Evolutionary conservation across 2,888 invertebrate genomes (phyloP).

Genomic region (Parthenolecanium corni): DNA sequence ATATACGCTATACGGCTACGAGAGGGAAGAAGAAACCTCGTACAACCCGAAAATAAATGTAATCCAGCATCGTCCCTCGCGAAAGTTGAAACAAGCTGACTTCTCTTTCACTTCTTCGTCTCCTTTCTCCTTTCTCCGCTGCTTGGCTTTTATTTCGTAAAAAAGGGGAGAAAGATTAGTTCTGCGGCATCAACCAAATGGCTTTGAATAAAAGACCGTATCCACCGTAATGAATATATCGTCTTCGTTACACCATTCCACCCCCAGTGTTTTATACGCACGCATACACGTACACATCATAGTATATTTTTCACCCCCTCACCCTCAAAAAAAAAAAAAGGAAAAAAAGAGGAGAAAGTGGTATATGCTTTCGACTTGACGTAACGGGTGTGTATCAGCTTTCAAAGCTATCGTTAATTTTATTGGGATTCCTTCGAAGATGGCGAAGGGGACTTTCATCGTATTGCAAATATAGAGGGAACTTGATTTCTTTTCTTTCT

Average conservation of each 20-base stretch:
- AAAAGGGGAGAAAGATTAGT: constrained; percentile 1
- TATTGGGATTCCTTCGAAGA: not conserved
- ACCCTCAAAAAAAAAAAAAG: too few species aligned
- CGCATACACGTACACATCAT: too few species aligned
- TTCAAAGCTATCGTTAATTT: constrained; percentile 6
- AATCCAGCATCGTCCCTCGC: constrained; percentile 3
- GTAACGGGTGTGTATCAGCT: constrained; percentile 3
- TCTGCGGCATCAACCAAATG: constrained; percentile 17
- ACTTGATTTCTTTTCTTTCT: too few species aligned
- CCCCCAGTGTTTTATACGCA: not conserved
- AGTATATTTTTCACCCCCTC: too few species aligned
- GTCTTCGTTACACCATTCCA: constrained; percentile 11
- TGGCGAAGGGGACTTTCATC: too few species aligned
- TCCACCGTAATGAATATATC: constrained; percentile 16
- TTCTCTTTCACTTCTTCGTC: not conserved
- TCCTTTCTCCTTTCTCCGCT: too few species aligned
- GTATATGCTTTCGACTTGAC: too few species aligned
- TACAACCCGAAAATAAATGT: constrained; percentile 12
- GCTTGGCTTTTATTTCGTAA: not conserved
- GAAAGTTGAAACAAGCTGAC: constrained; percentile 10
- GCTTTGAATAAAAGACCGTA: constrained; percentile 16
- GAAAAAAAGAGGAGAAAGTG: too few species aligned
- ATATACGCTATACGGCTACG: too few species aligned
- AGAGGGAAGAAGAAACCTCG: too few species aligned
- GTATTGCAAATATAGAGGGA: too few species aligned